Conservation (phyloP, 2,888 invertebrate genomes). For the Cerastoderma edule region DNA sequence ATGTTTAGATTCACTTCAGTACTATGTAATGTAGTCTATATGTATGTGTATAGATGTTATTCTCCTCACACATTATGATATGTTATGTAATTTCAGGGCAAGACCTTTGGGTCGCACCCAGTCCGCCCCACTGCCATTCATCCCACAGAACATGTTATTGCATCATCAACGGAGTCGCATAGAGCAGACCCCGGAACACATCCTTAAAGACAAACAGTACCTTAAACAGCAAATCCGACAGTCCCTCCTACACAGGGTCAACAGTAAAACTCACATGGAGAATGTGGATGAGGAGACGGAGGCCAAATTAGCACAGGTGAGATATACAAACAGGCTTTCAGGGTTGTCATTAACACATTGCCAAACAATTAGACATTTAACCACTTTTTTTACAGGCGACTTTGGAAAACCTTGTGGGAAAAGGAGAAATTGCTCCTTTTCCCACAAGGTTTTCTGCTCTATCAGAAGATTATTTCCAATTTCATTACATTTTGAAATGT, state of each 20-base stretch:
- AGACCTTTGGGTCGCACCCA: slow-evolving; percentile 96
- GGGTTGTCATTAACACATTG: too few species aligned
- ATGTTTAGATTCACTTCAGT: neutral
- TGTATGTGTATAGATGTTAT: too few species aligned
- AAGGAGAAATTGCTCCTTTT: too few species aligned
- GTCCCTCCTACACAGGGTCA: slow-evolving; percentile 92
- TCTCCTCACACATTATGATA: too few species aligned
- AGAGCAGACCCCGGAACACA: slow-evolving; percentile 79
- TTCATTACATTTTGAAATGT: too few species aligned
- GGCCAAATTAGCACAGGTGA: slow-evolving; percentile 80
- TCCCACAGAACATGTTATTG: slow-evolving; percentile 84
- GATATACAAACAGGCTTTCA: too few species aligned
- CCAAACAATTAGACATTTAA: too few species aligned
- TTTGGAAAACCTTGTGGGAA: too few species aligned
- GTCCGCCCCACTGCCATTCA: slow-evolving; percentile 95
- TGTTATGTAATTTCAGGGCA: slow-evolving; percentile 89
- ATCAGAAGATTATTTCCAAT: too few species aligned
- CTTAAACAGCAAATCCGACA: slow-evolving; percentile 91
- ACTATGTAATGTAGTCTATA: neutral
- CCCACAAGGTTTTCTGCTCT: too few species aligned
- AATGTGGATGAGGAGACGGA: slow-evolving; percentile 85
- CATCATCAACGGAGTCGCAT: slow-evolving; percentile 72
- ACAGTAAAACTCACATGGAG: slow-evolving; percentile 85
- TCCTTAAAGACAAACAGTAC: slow-evolving; percentile 85
- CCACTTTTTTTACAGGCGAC: too few species aligned